Base-by-base conservation (phyloP, 2,888 invertebrate genomes). In the Isotomurus palustris region DNA sequence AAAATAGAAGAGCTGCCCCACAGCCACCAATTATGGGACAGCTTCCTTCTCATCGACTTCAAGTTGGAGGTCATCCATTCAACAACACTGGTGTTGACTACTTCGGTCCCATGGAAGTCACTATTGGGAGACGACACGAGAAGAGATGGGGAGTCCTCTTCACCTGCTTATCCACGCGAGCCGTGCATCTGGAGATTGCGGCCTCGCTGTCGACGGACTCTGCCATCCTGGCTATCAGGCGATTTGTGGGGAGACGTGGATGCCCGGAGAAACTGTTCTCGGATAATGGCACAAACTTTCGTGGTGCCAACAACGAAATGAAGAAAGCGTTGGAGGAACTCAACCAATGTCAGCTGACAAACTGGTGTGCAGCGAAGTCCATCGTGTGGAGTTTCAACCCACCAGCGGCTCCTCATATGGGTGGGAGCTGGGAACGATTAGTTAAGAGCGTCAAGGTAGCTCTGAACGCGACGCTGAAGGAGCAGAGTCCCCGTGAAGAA, bases 401-500 rank as follows among this genome's bases (percentile, higher is more conserved):
- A 10, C 53, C 53, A n/a, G 29, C 3, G 5, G 53, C 62, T 0
- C 64, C 69, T 14, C 65, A 68, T 29, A 64, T 68, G 44, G 67
- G 68, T 12, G 68, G 70, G 10, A 50, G 35, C n/a, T 65, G 63
- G 64, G 69, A 70, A 24, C 50, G 70, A 2, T 38, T 68, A 32
- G 58, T 71, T 14, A 48, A 58, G 19, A 38, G 59, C 2, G 54
- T 58, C 8, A 60, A 70, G 38, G 45, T 29, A 1, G 48, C 61
- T 3, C 38, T 68, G 3, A 17, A 29, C 3, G 35, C 29, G 8
- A 25, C 51, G 1, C 40, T 67, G 10, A 48, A 53, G 29, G 44
- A 56, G 12, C 48, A 45, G n/a, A 35, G 38, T 2, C 59, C 60
- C 2, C 44, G 24, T 14, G 60, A 58, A 21, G 64, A 66, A 36